Conservation (phyloP, 2,888 invertebrate genomes). For the Cistogaster globosa region DNA sequence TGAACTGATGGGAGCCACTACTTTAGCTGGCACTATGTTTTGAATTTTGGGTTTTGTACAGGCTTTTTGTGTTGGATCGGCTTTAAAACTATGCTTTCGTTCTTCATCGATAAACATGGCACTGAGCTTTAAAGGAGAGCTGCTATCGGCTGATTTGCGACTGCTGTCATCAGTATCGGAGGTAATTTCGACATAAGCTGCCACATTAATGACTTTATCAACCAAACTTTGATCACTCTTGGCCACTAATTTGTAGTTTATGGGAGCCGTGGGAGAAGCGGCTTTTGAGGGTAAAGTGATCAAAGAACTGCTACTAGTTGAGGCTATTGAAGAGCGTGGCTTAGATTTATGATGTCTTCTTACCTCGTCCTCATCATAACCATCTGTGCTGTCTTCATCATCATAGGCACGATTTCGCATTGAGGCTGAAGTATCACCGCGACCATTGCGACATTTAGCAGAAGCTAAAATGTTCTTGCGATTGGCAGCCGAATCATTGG, state of each 20-base stretch:
- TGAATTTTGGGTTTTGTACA: constrained; percentile 64
- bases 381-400: constrained; percentile 85
- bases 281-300: constrained; percentile 75
- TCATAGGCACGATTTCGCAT: constrained; percentile 86
- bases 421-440: constrained; percentile 89
- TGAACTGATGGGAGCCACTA: constrained; percentile 69
- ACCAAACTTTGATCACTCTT: constrained; percentile 80
- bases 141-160: constrained; percentile 79
- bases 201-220: constrained; percentile 83
- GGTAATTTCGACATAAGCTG: constrained; percentile 82
- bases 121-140: constrained; percentile 82
- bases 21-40: constrained; percentile 71
- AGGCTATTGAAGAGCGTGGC: constrained; percentile 75
- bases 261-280: constrained; percentile 74
- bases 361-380: constrained; percentile 81
- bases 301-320: constrained; percentile 72
- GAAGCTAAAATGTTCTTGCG: constrained; percentile 94
- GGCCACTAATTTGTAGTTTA: constrained; percentile 78
- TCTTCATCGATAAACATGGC: constrained; percentile 83
- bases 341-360: constrained; percentile 83
- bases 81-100: constrained; percentile 82
- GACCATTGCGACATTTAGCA: constrained; percentile 92
- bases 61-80: constrained; percentile 79
- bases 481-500: constrained; percentile 84
- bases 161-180: constrained; percentile 83